phyloP scores from a whole-genome alignment of 2,113 vertebrate species.

The Catharus fuscescens region DNA sequence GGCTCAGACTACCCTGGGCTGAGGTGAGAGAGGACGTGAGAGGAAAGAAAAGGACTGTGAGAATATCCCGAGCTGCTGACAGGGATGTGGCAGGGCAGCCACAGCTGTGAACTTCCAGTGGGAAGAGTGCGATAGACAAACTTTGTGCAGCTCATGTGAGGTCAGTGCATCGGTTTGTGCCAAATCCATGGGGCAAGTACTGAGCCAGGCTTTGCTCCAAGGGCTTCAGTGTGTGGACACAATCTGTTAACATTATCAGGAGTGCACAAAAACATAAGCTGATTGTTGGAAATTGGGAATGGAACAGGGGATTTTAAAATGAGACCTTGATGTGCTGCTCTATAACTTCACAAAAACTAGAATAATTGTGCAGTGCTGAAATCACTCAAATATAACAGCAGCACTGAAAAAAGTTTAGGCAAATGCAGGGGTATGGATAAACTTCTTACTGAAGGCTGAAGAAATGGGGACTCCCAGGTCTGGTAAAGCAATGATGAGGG shows the following conservation, averaged over 20 bases:
- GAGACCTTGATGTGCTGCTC: not conserved
- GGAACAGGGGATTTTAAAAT: not conserved
- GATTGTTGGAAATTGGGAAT: not conserved
- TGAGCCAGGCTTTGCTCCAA: not conserved
- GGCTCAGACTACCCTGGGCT: not conserved
- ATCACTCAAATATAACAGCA: not conserved
- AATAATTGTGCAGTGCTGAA: not conserved
- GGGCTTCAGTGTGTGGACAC: not conserved
- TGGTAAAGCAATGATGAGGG: not conserved
- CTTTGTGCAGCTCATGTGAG: not conserved
- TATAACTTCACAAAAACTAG: not conserved
- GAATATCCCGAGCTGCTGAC: not conserved
- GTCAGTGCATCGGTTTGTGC: not conserved
- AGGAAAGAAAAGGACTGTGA: not conserved
- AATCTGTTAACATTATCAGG: not conserved
- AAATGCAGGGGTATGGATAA: not conserved
- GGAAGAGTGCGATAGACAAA: not conserved
- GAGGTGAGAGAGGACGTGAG: not conserved
- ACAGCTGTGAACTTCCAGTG: not conserved
- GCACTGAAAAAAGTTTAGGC: not conserved
- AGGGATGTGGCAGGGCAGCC: not conserved
- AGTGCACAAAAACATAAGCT: not conserved
- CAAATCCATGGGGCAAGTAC: not conserved
- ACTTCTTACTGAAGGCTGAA: not conserved
- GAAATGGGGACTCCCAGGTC: not conserved